Percentiles rank a stretch among this genome's conserved stretches.
These are phyloP conservation scores for Germaria angustata DNA, from an alignment of 2,888 invertebrate species.

Conservation along the genomic window DNA sequence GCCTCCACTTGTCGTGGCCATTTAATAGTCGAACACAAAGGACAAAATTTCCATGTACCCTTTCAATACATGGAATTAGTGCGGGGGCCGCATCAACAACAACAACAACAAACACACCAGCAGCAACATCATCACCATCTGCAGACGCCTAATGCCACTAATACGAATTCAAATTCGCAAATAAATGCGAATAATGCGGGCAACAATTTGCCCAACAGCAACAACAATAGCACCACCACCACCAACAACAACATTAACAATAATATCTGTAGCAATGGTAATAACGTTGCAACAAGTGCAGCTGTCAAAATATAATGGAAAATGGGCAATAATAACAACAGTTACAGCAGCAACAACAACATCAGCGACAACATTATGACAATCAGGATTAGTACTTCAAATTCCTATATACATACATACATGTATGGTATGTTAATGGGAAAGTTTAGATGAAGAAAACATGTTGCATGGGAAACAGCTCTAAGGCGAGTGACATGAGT, in stretches of 20 bases:
- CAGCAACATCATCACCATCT: slow-evolving; percentile 59
- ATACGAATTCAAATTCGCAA: slow-evolving; percentile 52
- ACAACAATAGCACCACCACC: slow-evolving; percentile 33
- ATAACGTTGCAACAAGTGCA: slow-evolving; percentile 66
- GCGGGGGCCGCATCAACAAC: slow-evolving; percentile 67
- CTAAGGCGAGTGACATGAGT: no score
- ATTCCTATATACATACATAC: no score
- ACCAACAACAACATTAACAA: slow-evolving; percentile 48
- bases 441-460: background rate
- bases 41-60: slow-evolving; percentile 87
- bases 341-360: background rate
- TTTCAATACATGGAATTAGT: slow-evolving; percentile 89
- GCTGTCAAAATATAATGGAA: slow-evolving; percentile 71
- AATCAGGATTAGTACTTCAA: slow-evolving; percentile 13
- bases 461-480: background rate
- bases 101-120: no score
- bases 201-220: slow-evolving; percentile 48
- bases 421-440: no score
- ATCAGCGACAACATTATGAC: background rate
- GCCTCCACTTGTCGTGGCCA: slow-evolving; percentile 92
- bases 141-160: slow-evolving; percentile 21
- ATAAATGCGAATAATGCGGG: slow-evolving; percentile 51
- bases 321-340: background rate
- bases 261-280: slow-evolving; percentile 42
- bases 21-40: slow-evolving; percentile 91